Percentiles rank a stretch among this genome's conserved stretches.
phyloP scores from a whole-genome alignment of 2,113 vertebrate species.

The Balaenoptera acutorostrata region DNA sequence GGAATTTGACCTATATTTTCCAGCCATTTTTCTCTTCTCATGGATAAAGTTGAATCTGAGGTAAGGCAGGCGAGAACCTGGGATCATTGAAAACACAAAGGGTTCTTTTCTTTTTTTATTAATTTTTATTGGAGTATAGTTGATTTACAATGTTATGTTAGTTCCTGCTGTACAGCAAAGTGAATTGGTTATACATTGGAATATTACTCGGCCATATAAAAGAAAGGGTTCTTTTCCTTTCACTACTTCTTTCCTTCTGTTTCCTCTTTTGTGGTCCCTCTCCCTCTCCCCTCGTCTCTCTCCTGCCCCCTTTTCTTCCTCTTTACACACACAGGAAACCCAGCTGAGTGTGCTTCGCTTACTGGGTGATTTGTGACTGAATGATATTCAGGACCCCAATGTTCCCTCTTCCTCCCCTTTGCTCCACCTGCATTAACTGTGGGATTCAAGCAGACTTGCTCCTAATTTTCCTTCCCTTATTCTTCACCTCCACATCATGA shows the following conservation, averaged over 20 bases:
- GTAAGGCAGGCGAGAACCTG: neutral
- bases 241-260: neutral
- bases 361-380: rapidly evolving
- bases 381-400: too few relatives aligned
- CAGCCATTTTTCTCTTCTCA: neutral
- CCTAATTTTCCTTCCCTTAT: neutral
- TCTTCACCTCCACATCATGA: too few relatives aligned
- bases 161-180: too few relatives aligned
- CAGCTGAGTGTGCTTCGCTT: rapidly evolving
- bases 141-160: too few relatives aligned
- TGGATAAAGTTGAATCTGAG: neutral
- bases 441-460: neutral
- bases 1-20: neutral
- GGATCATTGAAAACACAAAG: neutral
- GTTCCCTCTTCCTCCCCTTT: neutral
- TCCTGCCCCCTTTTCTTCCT: neutral
- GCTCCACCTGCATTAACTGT: rapidly evolving
- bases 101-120: neutral
- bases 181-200: too few relatives aligned
- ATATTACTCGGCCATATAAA: too few relatives aligned
- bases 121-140: too few relatives aligned
- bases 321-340: rapidly evolving
- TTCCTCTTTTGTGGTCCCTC: neutral
- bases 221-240: neutral
- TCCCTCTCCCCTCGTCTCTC: neutral